These are phyloP conservation scores for Cistogaster globosa DNA, from an alignment of 2,888 invertebrate species.

Conservation along the genomic window DNA sequence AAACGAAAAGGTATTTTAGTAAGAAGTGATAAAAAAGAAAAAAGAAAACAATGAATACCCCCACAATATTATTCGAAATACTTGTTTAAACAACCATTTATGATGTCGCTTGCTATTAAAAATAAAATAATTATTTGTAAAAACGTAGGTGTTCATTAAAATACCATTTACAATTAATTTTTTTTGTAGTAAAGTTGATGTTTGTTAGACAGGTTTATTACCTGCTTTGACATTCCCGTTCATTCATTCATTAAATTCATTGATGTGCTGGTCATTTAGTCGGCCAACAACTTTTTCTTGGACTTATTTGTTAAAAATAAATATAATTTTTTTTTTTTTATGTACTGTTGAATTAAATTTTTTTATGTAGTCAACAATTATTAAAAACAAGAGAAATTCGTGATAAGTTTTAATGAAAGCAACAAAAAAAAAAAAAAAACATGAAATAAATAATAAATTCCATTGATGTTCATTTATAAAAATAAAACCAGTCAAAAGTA, in stretches of 20 bases:
- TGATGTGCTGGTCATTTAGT: conserved; percentile 21
- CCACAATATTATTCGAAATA: background rate
- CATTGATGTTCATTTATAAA: conserved; percentile 2
- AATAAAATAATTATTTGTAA: conserved; percentile 16
- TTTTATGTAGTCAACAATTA: conserved; percentile 51
- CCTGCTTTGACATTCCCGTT: conserved; percentile 39
- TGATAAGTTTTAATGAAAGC: conserved; percentile 16
- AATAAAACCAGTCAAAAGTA: conserved; percentile 46
- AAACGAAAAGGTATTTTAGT: conserved; percentile 1
- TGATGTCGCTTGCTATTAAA: background rate
- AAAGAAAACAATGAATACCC: conserved; percentile 6
- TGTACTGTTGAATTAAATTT: background rate
- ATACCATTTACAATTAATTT: conserved; percentile 11
- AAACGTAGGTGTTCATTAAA: conserved; percentile 59
- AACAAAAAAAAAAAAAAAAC: background rate
- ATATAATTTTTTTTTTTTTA: conserved; percentile 1
- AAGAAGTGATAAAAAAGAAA: background rate
- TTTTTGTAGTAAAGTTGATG: conserved; percentile 22
- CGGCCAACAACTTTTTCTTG: conserved; percentile 55
- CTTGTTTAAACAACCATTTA: background rate
- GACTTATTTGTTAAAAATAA: conserved; percentile 44
- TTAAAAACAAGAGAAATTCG: conserved; percentile 62
- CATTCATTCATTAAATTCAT: conserved; percentile 53
- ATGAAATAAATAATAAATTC: conserved; percentile 2
- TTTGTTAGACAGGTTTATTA: conserved; percentile 51